These are phyloP conservation scores for Nezara viridula DNA, from an alignment of 2,888 invertebrate species.

Conservation along the genomic window DNA sequence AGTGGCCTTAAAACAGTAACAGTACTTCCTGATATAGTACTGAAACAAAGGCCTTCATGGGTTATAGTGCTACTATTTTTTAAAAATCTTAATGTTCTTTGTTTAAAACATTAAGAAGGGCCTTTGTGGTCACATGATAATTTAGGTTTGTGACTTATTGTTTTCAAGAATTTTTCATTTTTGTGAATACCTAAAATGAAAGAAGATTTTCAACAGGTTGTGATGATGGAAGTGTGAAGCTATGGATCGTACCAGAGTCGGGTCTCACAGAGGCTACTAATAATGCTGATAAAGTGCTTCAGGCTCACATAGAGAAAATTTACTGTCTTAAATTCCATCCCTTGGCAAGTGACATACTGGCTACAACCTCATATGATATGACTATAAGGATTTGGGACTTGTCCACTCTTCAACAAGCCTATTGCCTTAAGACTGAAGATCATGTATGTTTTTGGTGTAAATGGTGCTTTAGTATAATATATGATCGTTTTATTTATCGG, in stretches of 20 bases:
- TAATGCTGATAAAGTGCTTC: constrained; percentile 77
- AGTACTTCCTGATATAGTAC: no score
- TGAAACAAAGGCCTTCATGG: no score
- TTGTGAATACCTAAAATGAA: background rate
- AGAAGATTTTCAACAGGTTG: background rate
- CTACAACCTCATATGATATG: constrained; percentile 92
- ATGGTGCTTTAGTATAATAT: background rate
- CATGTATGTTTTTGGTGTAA: constrained; percentile 48
- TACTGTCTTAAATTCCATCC: constrained; percentile 94
- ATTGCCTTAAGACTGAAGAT: constrained; percentile 74
- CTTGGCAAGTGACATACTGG: constrained; percentile 85
- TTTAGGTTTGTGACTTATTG: background rate
- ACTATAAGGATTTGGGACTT: constrained; percentile 91
- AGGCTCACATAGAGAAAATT: constrained; percentile 91
- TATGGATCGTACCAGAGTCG: constrained; percentile 83
- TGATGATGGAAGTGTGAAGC: constrained; percentile 76
- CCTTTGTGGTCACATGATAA: background rate
- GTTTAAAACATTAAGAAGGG: background rate
- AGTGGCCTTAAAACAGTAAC: no score
- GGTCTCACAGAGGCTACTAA: constrained; percentile 86
- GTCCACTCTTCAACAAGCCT: constrained; percentile 74
- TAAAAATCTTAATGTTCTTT: background rate
- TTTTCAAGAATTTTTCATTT: background rate
- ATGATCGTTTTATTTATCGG: constrained; percentile 8
- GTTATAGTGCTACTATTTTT: no score